Percentiles rank a stretch among this genome's conserved stretches.
These are phyloP conservation scores for Barypeithes pellucidus DNA, from an alignment of 2,888 invertebrate species.

Conservation along the genomic window DNA sequence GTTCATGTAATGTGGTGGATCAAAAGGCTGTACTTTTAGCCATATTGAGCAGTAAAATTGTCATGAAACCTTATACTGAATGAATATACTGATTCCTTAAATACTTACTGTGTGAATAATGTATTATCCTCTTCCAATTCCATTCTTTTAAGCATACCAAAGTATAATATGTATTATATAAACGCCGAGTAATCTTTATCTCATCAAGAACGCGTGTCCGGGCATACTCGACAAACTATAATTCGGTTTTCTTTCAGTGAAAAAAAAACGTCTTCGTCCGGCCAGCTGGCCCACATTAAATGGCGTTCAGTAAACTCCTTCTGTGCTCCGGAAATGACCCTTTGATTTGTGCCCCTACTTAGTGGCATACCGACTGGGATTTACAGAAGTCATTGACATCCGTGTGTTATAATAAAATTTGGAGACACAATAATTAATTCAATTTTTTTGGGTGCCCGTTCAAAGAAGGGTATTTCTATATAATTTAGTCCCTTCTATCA, in stretches of 20 bases:
- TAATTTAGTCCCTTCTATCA: too few relatives aligned
- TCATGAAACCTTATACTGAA: too few relatives aligned
- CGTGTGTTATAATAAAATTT: neutral
- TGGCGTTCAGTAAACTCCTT: slow-evolving; percentile 38
- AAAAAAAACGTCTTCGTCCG: slow-evolving; percentile 48
- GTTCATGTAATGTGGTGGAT: too few relatives aligned
- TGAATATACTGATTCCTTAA: too few relatives aligned
- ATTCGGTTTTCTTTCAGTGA: slow-evolving; percentile 29
- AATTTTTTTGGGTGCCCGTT: too few relatives aligned
- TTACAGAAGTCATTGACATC: slow-evolving; percentile 48
- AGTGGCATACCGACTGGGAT: slow-evolving; percentile 37
- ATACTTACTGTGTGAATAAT: too few relatives aligned
- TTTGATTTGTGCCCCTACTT: slow-evolving; percentile 41
- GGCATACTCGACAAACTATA: slow-evolving; percentile 43
- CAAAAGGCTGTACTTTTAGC: too few relatives aligned
- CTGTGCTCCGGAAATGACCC: slow-evolving; percentile 52
- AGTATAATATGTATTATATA: neutral
- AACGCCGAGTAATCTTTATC: slow-evolving; percentile 18
- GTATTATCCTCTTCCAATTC: too few relatives aligned
- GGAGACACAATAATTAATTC: too few relatives aligned
- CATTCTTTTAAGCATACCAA: too few relatives aligned
- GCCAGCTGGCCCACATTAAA: slow-evolving; percentile 52
- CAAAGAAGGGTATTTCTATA: too few relatives aligned
- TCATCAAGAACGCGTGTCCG: slow-evolving; percentile 43
- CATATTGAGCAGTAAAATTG: too few relatives aligned